Percentiles rank a stretch among this genome's conserved stretches.
These are phyloP conservation scores for Helarctos malayanus DNA, from an alignment of 2,797 vertebrate genomes.

Conservation along the genomic window DNA sequence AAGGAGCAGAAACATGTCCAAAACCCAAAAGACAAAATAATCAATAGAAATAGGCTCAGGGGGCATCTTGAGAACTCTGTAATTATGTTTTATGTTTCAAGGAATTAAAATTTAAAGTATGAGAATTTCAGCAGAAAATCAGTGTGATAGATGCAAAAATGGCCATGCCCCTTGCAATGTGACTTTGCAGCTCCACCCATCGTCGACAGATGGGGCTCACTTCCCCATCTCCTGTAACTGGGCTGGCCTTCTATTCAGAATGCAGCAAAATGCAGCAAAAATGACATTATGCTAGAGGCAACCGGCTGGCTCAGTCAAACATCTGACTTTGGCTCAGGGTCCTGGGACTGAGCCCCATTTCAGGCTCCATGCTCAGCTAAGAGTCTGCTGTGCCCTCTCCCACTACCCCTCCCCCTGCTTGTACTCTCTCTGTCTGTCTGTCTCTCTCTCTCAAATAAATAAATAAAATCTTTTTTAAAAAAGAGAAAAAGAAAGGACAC, in stretches of 20 bases:
- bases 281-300: neutral
- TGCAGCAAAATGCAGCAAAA: neutral
- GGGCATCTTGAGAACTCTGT: neutral
- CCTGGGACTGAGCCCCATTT: neutral
- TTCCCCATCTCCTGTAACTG: neutral
- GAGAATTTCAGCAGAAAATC: neutral
- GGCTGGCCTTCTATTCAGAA: neutral
- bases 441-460: neutral
- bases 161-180: neutral
- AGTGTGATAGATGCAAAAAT: neutral
- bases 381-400: neutral
- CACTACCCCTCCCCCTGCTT: neutral
- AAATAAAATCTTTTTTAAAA: neutral
- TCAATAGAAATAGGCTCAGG: neutral
- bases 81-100: neutral
- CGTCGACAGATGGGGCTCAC: neutral
- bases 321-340: neutral
- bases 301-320: neutral
- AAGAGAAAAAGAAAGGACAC: neutral
- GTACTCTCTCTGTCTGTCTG: neutral
- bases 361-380: neutral
- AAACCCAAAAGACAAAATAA: neutral
- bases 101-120: neutral
- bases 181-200: neutral
- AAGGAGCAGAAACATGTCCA: neutral